phyloP scores from a whole-genome alignment of 1,140 invertebrate genomes.

The Carposina sasakii region DNA sequence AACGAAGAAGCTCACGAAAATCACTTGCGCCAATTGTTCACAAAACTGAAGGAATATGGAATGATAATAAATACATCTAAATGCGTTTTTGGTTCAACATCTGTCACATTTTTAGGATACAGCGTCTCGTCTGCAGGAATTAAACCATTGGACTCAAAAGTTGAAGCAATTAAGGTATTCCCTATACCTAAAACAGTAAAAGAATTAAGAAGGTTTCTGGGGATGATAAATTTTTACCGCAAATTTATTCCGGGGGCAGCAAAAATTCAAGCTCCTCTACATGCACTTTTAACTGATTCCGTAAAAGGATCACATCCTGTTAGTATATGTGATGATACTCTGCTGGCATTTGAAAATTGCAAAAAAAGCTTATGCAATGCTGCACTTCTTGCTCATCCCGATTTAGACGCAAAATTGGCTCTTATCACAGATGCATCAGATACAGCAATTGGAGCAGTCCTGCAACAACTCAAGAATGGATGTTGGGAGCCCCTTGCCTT shows the following conservation, averaged over 20 bases:
- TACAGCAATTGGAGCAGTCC: constrained; percentile 37
- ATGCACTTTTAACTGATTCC: constrained; percentile 5
- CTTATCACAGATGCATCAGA: constrained; percentile 43
- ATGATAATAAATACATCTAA: constrained; percentile 27
- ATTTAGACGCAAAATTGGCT: constrained; percentile 6
- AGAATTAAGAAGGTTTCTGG: constrained; percentile 50
- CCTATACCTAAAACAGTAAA: constrained; percentile 25
- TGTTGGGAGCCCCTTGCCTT: constrained; percentile 23
- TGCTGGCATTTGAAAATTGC: constrained; percentile 19
- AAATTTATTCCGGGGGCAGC: constrained; percentile 34
- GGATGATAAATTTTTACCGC: constrained; percentile 56
- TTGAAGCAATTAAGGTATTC: constrained; percentile 32
- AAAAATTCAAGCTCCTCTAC: constrained; percentile 19
- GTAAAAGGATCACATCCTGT: not conserved
- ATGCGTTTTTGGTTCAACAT: constrained; percentile 10
- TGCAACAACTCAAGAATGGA: constrained; percentile 35
- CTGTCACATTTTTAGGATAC: constrained; percentile 1
- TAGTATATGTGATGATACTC: not conserved
- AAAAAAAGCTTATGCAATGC: constrained; percentile 24
- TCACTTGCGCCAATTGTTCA: constrained; percentile 30
- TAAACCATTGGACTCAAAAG: constrained; percentile 6
- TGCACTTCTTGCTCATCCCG: constrained; percentile 29
- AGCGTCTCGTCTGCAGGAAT: not conserved
- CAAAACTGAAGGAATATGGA: constrained; percentile 24
- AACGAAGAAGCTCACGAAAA: constrained; percentile 29